A percentile compares a stretch with the other conserved stretches of the same genome.
These are phyloP conservation scores for Globicephala melas DNA, from an alignment of 2,113 vertebrate species.

Conservation along the genomic window DNA sequence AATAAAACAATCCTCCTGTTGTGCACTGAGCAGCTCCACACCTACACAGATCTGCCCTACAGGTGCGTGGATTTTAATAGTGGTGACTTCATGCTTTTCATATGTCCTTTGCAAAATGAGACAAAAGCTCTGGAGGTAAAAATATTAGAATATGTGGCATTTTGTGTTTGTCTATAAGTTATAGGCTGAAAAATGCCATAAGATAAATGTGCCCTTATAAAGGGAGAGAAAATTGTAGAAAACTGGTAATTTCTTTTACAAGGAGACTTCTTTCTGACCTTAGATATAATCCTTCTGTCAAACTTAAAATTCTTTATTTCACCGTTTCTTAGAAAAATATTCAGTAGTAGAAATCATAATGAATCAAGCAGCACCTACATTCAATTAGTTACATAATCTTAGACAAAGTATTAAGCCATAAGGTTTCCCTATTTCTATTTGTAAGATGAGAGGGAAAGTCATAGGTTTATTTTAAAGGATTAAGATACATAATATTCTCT, in stretches of 20 bases:
- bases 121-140: conserved; percentile 21
- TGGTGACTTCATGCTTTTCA: conserved; percentile 39
- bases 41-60: conserved; percentile 19
- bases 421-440: not conserved
- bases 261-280: not conserved
- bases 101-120: conserved; percentile 32
- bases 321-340: not conserved
- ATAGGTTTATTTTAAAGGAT: not conserved
- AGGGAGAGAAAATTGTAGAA: not conserved
- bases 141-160: not conserved
- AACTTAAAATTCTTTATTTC: not conserved
- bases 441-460: not conserved
- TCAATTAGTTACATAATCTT: not conserved
- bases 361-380: not conserved
- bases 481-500: not conserved
- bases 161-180: not conserved
- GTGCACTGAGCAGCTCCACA: not conserved
- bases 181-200: not conserved
- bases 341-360: not conserved
- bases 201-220: conserved; percentile 32
- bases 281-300: not conserved
- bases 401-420: not conserved
- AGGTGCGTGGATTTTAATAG: conserved; percentile 20
- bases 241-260: not conserved
- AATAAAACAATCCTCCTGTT: conserved; percentile 46